Base-by-base conservation (phyloP, 2,888 invertebrate species). In the Chromoteleia sp. region DNA sequence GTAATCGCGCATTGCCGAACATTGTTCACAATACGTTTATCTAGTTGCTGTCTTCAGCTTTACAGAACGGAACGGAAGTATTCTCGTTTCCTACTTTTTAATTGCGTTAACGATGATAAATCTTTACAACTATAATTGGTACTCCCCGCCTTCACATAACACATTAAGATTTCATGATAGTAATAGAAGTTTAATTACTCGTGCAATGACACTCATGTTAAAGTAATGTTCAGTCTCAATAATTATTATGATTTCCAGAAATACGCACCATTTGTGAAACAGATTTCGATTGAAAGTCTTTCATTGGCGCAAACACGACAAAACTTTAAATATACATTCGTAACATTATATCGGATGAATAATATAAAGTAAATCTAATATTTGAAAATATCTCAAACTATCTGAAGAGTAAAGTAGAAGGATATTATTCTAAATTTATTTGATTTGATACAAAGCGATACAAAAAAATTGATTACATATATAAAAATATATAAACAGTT, bases 11-110 rank as follows among this genome's bases (percentile, higher is more conserved):
- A 59, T 56, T 78, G 54, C 65, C 71, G 54, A 79, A 75, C 79
- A 73, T 74, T 65, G 74, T 83, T 56, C 65, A 65, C 29, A 65
- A 65, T 65, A 74, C 65, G 58, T 43, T 74, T 65, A 65, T 74
- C 39, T 56, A 56, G 74, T 56, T 54, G 82, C 82, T 82, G 85
- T 83, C 83, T 80, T 82, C 76, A 82, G 77, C 81, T 89, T 90
- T 91, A 88, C 89, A 90, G 91, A 91, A 91, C 91, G 90, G 91
- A 90, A 91, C 90, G 90, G 86, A 86, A 85, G 87, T 85, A 87
- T 85, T 87, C 89, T 88, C 88, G 85, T 89, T 90, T 89, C 89
- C 89, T 88, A 88, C 89, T 88, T 89, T 87, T 90, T 89, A 88
- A 89, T 89, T 88, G 86, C 85, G 82, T 84, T 79, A 82, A 81